Base-by-base conservation (phyloP, 1,140 invertebrate genomes). In the Meloidogyne floridensis region DNA sequence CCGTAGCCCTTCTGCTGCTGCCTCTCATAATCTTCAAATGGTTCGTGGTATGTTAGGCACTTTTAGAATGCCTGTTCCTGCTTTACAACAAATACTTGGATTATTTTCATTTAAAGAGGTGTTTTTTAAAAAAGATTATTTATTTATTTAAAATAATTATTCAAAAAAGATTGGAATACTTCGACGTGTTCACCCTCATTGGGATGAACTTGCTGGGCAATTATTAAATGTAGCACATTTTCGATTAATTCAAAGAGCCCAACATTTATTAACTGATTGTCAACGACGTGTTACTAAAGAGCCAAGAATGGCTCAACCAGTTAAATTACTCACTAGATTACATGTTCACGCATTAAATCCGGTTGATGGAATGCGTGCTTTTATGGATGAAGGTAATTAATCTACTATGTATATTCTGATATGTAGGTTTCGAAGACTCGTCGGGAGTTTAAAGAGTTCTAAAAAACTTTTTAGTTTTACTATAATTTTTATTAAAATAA, bases 311-410 rank as follows among this genome's bases (percentile, higher is more conserved):
- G 65, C 73, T 11, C 80, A 83, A 20, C 83, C 81, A 51, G 81
- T 84, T 70, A 81, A 84, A 72, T 81, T 88, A 18, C 71, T 89
- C 7, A 89, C 88, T 7, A 87, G 87, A 18, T 82, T 89, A 51
- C 88, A 89, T 79, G 85, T 90, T 6, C 87, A 90, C 73, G 85
- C 90, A 59, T 72, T 89, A n/a, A 89, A 89, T 84, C 89, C 87
- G 3, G 87, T 89, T 18, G 88, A 89, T 82, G 80, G 86, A n/a
- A 81, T 89, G 80, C 78, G 88, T 72, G 87, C 89, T 3, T 84
- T 86, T 18, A 83, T 89, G 83, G 88, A 89, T 76, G 88, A 89
- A 86, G 88, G 87, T 87, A 47, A 10, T 9, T 69, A 56, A 70
- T n/a, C n/a, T n/a, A n/a, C n/a, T n/a, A 43, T 20, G 5, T 71